These are phyloP conservation scores for Xylophagus ater DNA, from an alignment of 2,888 invertebrate species.

Conservation along the genomic window DNA sequence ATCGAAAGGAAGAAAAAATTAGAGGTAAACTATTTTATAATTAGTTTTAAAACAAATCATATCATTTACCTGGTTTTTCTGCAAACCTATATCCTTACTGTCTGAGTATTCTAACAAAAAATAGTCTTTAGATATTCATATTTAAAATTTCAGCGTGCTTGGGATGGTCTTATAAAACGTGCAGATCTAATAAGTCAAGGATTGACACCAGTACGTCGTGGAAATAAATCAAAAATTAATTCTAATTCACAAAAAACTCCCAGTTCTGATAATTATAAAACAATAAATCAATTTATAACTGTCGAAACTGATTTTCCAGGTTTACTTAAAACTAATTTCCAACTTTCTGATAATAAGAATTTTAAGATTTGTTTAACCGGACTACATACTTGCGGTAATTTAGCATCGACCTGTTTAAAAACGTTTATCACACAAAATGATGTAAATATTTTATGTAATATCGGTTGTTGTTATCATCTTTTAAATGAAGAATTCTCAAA, in stretches of 20 bases:
- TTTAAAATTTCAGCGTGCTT: constrained; percentile 47
- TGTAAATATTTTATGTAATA: constrained; percentile 56
- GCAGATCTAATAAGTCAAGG: constrained; percentile 39
- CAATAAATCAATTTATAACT: constrained; percentile 50
- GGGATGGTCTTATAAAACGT: constrained; percentile 47
- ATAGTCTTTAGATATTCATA: constrained; percentile 15
- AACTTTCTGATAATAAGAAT: constrained; percentile 23
- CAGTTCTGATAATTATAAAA: constrained; percentile 41
- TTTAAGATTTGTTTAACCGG: constrained; percentile 52
- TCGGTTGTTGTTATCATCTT: constrained; percentile 86
- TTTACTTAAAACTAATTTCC: constrained; percentile 44
- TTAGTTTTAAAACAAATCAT: not conserved
- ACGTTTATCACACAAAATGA: constrained; percentile 49
- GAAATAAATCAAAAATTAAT: constrained; percentile 19
- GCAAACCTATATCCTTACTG: not conserved
- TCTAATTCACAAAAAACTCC: not conserved
- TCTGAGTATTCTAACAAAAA: constrained; percentile 25
- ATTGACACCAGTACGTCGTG: constrained; percentile 27
- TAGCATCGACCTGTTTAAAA: constrained; percentile 60
- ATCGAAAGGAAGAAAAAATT: constrained; percentile 39
- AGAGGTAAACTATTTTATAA: constrained; percentile 23
- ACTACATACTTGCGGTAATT: constrained; percentile 81
- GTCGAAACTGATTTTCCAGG: constrained; percentile 44
- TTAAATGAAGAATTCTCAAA: constrained; percentile 48
- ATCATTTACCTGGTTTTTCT: not conserved